Base-by-base conservation (phyloP, 2,888 invertebrate species). In the Parnassius smintheus region DNA sequence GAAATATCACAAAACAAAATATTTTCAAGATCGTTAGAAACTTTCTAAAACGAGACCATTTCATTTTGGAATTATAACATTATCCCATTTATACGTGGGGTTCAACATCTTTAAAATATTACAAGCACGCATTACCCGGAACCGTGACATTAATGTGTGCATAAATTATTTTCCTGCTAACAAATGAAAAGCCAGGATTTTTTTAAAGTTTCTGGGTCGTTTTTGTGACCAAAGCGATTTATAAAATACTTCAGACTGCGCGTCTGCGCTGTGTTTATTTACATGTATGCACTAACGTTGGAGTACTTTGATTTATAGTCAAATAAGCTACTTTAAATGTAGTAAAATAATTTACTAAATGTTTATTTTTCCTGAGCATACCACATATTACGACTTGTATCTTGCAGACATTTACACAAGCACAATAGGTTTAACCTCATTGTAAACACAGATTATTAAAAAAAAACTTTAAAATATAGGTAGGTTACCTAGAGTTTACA, bases 171-270 rank as follows among this genome's bases (percentile, higher is more conserved):
- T 57, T 53, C 57, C 44, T 42, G 13, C 56, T 62, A 46, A 42
- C 22, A n/a, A 18, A 45, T 52, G 42, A 22, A 25, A 57, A 41
- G 44, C 56, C 58, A 60, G 49, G 61, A 59, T 56, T 44, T n/a
- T 52, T 65, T 65, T 49, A 18, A 50, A 18, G 56, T 52, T 45
- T 45, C 46, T 18, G 41, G 41, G 41, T 35, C 46, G 48, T 49
- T 25, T 42, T 56, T 22, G 55, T 41, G 22, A 58, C 57, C 65
- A 58, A 67, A 51, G 52, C 51, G 56, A 65, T 67, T 65, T 65
- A 74, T 75, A 74, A 75, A 71, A 73, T 71, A 73, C 72, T 75
- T 75, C 78, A 86, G 85, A 85, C 84, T 70, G 83, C 84, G 74
- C 77, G 84, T 81, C 85, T 80, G 78, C 75, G 66, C 35, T 55